Evolutionary conservation across 2,797 vertebrate genomes (phyloP), one percentile per base, ranked within the genome.

Genomic region (Neosilurus mollespiculum): DNA sequence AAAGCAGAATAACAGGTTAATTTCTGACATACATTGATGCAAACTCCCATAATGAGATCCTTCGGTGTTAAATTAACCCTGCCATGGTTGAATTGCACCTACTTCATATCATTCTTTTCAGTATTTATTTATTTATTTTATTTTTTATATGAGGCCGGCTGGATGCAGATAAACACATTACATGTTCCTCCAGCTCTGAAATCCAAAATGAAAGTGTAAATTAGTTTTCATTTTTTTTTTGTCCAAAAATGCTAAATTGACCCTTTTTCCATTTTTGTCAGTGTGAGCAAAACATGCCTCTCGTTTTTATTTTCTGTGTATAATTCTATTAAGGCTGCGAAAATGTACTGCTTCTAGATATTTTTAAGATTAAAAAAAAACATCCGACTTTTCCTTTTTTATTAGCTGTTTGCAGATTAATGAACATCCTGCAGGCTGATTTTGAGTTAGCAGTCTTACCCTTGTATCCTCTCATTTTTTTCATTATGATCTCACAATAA

Each of bases 51-150:
- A 53, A 72, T 53, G 37, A 72, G 70, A 49, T 53, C n/a, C 12
- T 53, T 53, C 49, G 24, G 43, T 71, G 43, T 71, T 51, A 51
- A 71, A 71, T 71, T 6, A 71, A 72, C 70, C 24, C n/a, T 53
- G 49, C 12, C 70, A 72, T 72, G n/a, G 14, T 10, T 37, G 30
- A 67, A 67, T 67, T 67, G 24, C 49, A 72, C 12, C 14, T 53
- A 51, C 43, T 15, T 72, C n/a, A 9, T 53, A 16, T 53, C 58
- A 16, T 22, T 16, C 18, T 16, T 8, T 22, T 59, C 1, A 59
- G 22, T 22, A 22, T 20, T 34, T 16, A 7, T 34, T 4, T 24
- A 0, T 3, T 66, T 26, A 1, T 26, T 24, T 24, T 24, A 24
- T 14, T 2, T 26, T 12, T 64, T 66, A 51, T n/a, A 70, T 7